Evolutionary conservation across 1,140 invertebrate species (phyloP), one percentile per base, ranked within the genome.

Genomic region (Dermatophagoides farinae): DNA sequence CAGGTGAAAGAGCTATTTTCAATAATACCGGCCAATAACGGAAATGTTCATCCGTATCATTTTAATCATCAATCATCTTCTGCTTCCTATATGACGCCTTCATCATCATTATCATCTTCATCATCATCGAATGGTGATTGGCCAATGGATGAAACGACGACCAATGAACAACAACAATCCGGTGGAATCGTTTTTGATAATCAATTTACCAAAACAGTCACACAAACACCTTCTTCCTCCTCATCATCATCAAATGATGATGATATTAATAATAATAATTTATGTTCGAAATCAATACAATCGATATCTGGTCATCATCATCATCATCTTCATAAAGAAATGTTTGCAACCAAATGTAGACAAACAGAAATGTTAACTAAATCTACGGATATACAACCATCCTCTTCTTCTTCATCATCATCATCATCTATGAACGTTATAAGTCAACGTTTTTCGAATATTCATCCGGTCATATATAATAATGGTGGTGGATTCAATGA

Each of bases 71-170:
- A 37, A 8, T 50, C 31, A 23, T 44, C 46, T 47, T 47, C 46
- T 1, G n/a, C 46, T 23, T 47, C 46, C 46, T 47, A 31, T 31
- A 31, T 50, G 47, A 50, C 20, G 47, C 12, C 53, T 31, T n/a
- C 53, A 18, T 55, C 53, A 39, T 55, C 53, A 41, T 55, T 23
- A 55, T 55, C 53, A 6, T 14, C 53, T 4, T 55, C 53, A 11
- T 55, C 53, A 12, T 14, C 53, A 20, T 55, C 53, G 12, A 25
- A 14, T 11, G 14, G 25, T 23, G 53, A 55, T 25, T 55, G 53
- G 53, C 53, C 14, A 44, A 39, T 55, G 53, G 53, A 55, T 23
- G 53, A 55, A 41, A 41, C n/a, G 52, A 54, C 31, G 53, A 44
- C 31, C 14, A 55, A 12, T 14, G 12, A 20, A 20, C 23, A 16